These are phyloP conservation scores for Entomyzon cyanotis DNA, from an alignment of 2,113 vertebrate genomes.

Conservation along the genomic window DNA sequence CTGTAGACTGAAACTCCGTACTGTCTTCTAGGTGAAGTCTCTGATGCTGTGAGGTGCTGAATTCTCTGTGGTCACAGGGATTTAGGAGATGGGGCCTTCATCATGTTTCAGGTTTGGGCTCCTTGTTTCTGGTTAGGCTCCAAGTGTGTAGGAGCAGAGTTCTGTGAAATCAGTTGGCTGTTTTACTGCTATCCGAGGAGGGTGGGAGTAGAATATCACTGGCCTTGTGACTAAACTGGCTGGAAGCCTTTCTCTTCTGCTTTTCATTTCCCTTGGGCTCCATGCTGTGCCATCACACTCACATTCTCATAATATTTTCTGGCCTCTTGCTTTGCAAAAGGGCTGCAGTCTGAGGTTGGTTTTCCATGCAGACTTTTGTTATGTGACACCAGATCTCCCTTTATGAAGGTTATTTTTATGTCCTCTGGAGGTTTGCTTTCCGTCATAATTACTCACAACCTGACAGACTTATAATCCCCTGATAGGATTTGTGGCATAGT, in stretches of 20 bases:
- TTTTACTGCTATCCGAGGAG: neutral
- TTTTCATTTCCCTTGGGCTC: neutral
- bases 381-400: neutral
- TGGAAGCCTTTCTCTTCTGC: neutral
- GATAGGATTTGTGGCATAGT: conserved; percentile 55
- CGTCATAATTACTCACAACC: conserved; percentile 54
- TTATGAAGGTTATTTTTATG: conserved; percentile 37
- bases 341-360: neutral
- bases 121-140: neutral
- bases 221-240: conserved; percentile 22
- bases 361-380: neutral
- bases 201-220: neutral
- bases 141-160: neutral
- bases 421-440: conserved; percentile 21
- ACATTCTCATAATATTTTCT: neutral
- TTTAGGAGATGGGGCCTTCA: neutral
- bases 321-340: neutral
- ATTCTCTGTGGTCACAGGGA: neutral
- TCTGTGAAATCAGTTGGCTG: conserved; percentile 15
- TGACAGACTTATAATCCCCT: conserved; percentile 47
- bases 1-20: neutral
- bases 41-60: neutral
- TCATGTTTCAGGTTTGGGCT: neutral
- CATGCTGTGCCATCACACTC: neutral
- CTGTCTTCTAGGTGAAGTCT: neutral